Percentiles rank a stretch among this genome's conserved stretches.
Conservation (phyloP, 1,140 invertebrate species). For the Solen grandis region DNA sequence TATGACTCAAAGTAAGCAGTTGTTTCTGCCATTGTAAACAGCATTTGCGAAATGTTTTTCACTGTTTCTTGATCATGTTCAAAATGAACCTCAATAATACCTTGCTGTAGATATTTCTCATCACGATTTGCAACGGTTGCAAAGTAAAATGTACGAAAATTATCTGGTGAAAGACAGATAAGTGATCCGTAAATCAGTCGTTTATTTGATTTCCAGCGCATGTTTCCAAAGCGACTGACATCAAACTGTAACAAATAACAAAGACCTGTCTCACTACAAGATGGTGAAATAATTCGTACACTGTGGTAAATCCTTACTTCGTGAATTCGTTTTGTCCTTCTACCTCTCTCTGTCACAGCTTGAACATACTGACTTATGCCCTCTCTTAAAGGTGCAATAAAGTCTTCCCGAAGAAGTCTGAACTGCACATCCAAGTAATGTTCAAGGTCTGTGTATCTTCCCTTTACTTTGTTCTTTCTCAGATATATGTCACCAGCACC, state of each 20-base stretch:
- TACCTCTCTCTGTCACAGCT: conserved; percentile 17
- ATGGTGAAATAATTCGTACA: conserved; percentile 59
- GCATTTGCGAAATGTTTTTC: conserved; percentile 48
- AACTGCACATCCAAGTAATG: conserved; percentile 91
- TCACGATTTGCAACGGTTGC: conserved; percentile 86
- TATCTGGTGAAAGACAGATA: conserved; percentile 86
- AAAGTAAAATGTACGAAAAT: conserved; percentile 86
- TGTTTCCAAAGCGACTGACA: conserved; percentile 59
- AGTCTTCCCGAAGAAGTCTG: conserved; percentile 87
- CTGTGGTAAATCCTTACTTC: conserved; percentile 71
- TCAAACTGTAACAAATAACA: conserved; percentile 72
- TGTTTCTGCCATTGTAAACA: conserved; percentile 80
- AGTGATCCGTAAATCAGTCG: conserved; percentile 88
- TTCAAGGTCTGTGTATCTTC: conserved; percentile 84
- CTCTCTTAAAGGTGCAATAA: conserved; percentile 77
- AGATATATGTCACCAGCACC: conserved; percentile 78
- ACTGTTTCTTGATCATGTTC: conserved; percentile 39
- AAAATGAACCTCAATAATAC: conserved; percentile 77
- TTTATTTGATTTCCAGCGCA: conserved; percentile 81
- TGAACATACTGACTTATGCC: conserved; percentile 70
- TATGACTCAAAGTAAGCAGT: conserved; percentile 82
- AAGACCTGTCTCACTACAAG: conserved; percentile 58
- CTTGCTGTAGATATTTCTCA: conserved; percentile 61
- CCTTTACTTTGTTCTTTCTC: conserved; percentile 84
- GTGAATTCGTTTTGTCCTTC: conserved; percentile 11